Conservation (phyloP, 2,888 invertebrate genomes). For the Agrochola litura region DNA sequence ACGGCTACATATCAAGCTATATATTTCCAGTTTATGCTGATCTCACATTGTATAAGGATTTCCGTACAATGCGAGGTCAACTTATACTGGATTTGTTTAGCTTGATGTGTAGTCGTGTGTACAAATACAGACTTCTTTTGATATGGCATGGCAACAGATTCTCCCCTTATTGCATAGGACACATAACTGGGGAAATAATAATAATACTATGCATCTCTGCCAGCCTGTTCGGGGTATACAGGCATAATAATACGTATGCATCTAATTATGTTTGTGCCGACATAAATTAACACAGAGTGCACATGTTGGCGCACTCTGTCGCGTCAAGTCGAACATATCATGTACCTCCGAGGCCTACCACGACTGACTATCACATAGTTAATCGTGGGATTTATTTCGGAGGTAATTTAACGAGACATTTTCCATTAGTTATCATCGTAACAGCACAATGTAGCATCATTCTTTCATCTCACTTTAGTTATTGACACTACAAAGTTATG, state of each 20-base stretch:
- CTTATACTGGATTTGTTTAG: too few species aligned
- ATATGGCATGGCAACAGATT: not conserved
- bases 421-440: not conserved
- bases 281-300: conserved; percentile 75
- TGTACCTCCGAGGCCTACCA: conserved; percentile 81
- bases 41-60: too few species aligned
- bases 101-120: too few species aligned
- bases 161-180: not conserved
- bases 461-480: not conserved
- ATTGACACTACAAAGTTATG: too few species aligned
- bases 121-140: too few species aligned
- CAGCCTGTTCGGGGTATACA: not conserved
- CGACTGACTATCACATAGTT: conserved; percentile 60
- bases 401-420: conserved; percentile 46
- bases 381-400: conserved; percentile 76
- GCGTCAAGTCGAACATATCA: conserved; percentile 69
- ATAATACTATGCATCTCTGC: not conserved
- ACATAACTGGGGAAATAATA: not conserved
- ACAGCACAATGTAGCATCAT: not conserved
- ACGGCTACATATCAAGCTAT: too few species aligned
- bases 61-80: too few species aligned
- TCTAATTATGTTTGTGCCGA: conserved; percentile 66
- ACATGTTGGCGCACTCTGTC: conserved; percentile 64
- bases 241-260: not conserved
- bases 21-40: too few species aligned